Conservation (phyloP, 2,113 vertebrate species). For the Orthonyx spaldingii region DNA sequence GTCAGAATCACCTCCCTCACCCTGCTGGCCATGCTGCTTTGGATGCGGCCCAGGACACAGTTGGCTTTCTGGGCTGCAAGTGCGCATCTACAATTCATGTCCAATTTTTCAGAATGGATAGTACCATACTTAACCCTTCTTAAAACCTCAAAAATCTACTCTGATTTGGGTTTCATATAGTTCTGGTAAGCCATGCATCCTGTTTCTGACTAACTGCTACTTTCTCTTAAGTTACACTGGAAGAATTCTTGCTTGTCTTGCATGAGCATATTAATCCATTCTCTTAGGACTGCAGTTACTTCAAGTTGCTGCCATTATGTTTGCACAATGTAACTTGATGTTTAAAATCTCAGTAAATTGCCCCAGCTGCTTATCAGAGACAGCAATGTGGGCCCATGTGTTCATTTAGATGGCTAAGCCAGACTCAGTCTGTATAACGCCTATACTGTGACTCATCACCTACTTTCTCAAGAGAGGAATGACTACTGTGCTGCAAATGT, state of each 20-base stretch:
- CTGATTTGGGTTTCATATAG: not conserved
- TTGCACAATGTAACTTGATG: not conserved
- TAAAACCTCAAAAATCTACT: not conserved
- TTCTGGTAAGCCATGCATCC: not conserved
- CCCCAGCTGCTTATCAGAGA: not conserved
- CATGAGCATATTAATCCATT: not conserved
- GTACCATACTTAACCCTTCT: not conserved
- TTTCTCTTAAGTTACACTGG: not conserved
- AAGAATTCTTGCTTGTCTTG: not conserved
- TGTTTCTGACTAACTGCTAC: not conserved
- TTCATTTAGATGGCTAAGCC: not conserved
- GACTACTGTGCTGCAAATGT: not conserved
- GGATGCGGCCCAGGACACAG: not conserved
- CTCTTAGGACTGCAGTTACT: not conserved
- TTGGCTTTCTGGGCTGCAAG: not conserved
- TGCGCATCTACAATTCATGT: rapidly evolving
- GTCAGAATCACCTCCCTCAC: not conserved
- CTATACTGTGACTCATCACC: conserved; percentile 29
- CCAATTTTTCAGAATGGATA: not conserved
- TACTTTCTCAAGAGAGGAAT: not conserved
- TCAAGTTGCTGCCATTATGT: not conserved
- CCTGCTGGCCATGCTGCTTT: not conserved
- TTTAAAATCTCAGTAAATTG: conserved; percentile 20
- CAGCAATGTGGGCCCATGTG: not conserved
- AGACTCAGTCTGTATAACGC: not conserved